Evolutionary conservation across 2,888 invertebrate genomes (phyloP).

Genomic region (Nomada hirtipes): DNA sequence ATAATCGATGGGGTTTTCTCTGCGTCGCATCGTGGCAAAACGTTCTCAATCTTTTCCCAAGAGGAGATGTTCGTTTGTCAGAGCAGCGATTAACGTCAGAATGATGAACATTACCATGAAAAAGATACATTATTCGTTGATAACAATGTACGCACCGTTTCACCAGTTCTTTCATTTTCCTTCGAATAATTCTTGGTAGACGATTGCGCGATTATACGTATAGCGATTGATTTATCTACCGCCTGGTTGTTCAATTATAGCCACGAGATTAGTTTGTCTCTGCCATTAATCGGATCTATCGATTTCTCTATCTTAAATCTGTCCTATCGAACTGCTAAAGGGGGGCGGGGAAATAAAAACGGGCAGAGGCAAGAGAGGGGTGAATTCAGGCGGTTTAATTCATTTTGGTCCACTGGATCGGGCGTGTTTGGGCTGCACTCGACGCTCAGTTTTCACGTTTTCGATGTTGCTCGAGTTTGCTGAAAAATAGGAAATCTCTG

Average conservation of each 20-base stretch:
- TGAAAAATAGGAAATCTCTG: conserved; percentile 59
- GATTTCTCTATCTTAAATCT: conserved; percentile 32
- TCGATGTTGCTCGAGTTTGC: conserved; percentile 27
- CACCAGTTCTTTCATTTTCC: neutral
- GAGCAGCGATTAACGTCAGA: conserved; percentile 34
- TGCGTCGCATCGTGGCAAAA: neutral
- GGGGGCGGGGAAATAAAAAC: neutral
- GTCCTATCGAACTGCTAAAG: conserved; percentile 23
- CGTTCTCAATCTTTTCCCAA: neutral
- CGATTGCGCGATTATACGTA: conserved; percentile 20
- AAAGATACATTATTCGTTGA: conserved; percentile 30
- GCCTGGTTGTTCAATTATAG: conserved; percentile 40
- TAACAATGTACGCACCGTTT: conserved; percentile 5
- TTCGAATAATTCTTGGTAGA: neutral
- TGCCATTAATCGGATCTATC: conserved; percentile 22
- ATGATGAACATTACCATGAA: conserved; percentile 26
- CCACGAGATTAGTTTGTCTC: conserved; percentile 34
- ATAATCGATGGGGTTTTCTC: conserved; percentile 7
- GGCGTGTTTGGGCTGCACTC: conserved; percentile 46
- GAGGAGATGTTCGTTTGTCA: conserved; percentile 11
- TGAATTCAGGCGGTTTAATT: conserved; percentile 44
- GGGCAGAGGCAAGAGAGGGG: conserved; percentile 24
- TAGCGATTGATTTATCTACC: conserved; percentile 23
- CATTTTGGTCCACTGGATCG: conserved; percentile 63
- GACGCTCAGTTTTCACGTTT: conserved; percentile 30